Percentiles rank a stretch among this genome's conserved stretches.
Conservation (phyloP, 2,888 invertebrate species). For the Trissoscelio sp. region DNA sequence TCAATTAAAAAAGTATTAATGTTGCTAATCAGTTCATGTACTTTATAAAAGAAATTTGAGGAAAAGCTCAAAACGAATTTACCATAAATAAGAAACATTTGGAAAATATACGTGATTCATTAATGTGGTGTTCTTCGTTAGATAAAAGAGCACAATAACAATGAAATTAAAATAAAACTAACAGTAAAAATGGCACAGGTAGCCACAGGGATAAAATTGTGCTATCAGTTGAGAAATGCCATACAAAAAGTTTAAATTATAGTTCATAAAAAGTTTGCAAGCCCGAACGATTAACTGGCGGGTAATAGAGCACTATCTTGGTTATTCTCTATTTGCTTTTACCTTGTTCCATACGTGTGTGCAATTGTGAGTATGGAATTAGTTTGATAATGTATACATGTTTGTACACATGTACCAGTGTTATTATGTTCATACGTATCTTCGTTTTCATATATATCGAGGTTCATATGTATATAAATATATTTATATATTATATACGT, state of each 20-base stretch:
- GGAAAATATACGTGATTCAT: no score
- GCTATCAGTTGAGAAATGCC: constrained; percentile 71
- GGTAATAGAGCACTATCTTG: constrained; percentile 41
- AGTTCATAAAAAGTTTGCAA: constrained; percentile 78
- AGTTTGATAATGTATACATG: constrained; percentile 27
- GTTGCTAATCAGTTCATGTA: no score
- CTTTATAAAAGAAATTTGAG: no score
- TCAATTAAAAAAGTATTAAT: no score
- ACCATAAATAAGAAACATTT: no score
- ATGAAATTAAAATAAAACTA: neutral
- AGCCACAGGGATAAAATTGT: constrained; percentile 25
- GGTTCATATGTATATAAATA: neutral
- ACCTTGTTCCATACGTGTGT: constrained; percentile 39
- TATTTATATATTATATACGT: constrained; percentile 21
- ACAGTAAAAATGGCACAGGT: constrained; percentile 6
- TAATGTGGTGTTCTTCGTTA: no score
- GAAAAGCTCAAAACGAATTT: no score
- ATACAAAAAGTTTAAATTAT: constrained; percentile 78
- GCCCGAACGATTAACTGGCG: constrained; percentile 76
- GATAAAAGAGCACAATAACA: neutral
- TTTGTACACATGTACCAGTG: neutral
- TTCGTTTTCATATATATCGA: neutral
- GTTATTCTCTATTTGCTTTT: constrained; percentile 44
- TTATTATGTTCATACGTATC: neutral
- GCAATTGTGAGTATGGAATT: constrained; percentile 20